A percentile compares a stretch with the other conserved stretches of the same genome.
Conservation (phyloP, 2,113 vertebrate genomes). For the Grallaria varia region DNA sequence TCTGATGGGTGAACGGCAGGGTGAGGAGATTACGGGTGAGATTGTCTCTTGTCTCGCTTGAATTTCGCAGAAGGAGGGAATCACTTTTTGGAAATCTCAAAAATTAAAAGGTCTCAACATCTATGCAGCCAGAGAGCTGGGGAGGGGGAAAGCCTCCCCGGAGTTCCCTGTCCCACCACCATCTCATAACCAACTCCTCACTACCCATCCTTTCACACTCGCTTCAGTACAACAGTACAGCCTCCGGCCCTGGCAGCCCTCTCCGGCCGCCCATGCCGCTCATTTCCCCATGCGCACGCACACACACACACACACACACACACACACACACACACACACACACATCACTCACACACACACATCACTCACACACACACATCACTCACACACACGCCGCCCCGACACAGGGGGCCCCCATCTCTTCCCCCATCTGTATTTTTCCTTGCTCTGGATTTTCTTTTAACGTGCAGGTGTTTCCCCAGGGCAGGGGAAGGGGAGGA, state of each 20-base stretch:
- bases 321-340: neutral
- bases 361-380: neutral
- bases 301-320: neutral
- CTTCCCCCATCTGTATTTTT: conserved; percentile 13
- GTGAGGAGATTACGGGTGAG: conserved; percentile 53
- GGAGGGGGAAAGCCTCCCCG: neutral
- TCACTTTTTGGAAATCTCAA: conserved; percentile 12
- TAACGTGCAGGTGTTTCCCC: conserved; percentile 32
- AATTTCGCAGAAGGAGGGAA: conserved; percentile 72
- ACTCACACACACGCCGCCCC: neutral
- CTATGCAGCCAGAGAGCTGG: neutral
- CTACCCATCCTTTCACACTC: neutral
- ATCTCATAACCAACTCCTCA: neutral
- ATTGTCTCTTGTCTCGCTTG: conserved; percentile 12
- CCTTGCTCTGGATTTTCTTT: conserved; percentile 14
- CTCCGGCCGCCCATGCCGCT: neutral
- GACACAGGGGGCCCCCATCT: neutral
- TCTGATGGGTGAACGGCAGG: conserved; percentile 50
- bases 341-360: too few relatives aligned
- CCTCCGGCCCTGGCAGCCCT: neutral
- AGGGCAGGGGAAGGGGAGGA: neutral
- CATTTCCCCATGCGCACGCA: neutral
- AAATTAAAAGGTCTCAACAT: conserved; percentile 31
- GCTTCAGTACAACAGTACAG: neutral
- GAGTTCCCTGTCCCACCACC: neutral